phyloP scores from a whole-genome alignment of 1,140 invertebrate species.

The Saccostrea glomerata region DNA sequence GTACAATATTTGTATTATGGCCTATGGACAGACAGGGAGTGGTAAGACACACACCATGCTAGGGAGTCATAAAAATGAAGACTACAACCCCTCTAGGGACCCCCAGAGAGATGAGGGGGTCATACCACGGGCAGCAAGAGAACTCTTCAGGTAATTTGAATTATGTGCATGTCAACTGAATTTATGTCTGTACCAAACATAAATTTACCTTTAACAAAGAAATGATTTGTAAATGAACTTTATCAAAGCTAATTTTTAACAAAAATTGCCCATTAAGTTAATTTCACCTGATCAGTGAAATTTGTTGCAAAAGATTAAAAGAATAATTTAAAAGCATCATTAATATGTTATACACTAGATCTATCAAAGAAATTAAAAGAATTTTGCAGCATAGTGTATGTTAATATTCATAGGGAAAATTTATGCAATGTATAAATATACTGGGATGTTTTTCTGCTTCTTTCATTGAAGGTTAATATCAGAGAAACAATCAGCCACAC shows the following conservation, averaged over 20 bases:
- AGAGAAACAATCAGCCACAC: slow-evolving; percentile 68
- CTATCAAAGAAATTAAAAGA: too few relatives aligned
- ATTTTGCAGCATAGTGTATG: too few relatives aligned
- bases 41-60: slow-evolving; percentile 99
- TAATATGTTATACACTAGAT: too few relatives aligned
- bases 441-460: background rate
- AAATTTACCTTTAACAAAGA: too few relatives aligned
- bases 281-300: too few relatives aligned
- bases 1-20: slow-evolving; percentile 96
- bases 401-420: background rate
- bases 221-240: too few relatives aligned
- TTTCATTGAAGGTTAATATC: slow-evolving; percentile 66
- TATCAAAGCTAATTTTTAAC: too few relatives aligned
- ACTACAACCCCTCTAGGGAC: slow-evolving; percentile 69
- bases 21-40: slow-evolving; percentile 99
- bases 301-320: too few relatives aligned
- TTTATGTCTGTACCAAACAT: too few relatives aligned
- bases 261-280: too few relatives aligned
- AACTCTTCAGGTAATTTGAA: slow-evolving; percentile 71
- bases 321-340: too few relatives aligned
- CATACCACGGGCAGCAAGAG: slow-evolving; percentile 74
- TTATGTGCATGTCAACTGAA: background rate
- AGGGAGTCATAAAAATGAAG: slow-evolving; percentile 81
- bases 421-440: background rate
- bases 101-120: slow-evolving; percentile 74